These are phyloP conservation scores for Malthinus seriepunctatus DNA, from an alignment of 2,888 invertebrate genomes.

Conservation along the genomic window DNA sequence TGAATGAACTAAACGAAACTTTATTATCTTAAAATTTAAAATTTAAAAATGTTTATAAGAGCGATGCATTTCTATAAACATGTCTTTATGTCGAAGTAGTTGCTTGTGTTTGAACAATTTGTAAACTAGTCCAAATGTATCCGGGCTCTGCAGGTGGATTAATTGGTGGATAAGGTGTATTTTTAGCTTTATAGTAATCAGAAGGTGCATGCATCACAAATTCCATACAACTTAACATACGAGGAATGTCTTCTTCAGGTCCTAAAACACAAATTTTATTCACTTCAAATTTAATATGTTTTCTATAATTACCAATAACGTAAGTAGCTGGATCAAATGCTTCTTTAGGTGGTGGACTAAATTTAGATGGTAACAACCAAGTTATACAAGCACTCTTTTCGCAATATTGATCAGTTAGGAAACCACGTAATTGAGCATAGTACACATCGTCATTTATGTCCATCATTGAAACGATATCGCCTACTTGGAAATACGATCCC, in stretches of 20 bases:
- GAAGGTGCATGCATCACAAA: conserved; percentile 94
- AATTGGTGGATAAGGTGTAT: conserved; percentile 73
- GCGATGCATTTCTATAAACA: too few species aligned
- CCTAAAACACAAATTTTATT: conserved; percentile 57
- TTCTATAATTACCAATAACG: conserved; percentile 69
- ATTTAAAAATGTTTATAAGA: too few species aligned
- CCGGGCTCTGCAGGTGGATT: conserved; percentile 54
- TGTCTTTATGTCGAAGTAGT: not conserved
- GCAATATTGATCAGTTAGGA: conserved; percentile 89
- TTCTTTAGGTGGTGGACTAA: conserved; percentile 75
- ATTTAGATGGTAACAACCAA: conserved; percentile 87
- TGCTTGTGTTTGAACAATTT: conserved; percentile 2
- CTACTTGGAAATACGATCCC: conserved; percentile 83
- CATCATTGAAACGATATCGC: conserved; percentile 86
- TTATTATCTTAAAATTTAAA: too few species aligned
- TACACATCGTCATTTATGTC: conserved; percentile 77
- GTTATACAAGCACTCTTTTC: conserved; percentile 91
- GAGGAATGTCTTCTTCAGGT: conserved; percentile 87
- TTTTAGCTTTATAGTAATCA: conserved; percentile 81
- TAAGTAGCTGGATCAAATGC: conserved; percentile 88
- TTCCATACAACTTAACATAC: conserved; percentile 84
- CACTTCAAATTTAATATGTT: conserved; percentile 8
- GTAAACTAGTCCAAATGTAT: conserved; percentile 64
- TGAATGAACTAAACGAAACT: too few species aligned
- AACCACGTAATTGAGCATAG: conserved; percentile 88